Evolutionary conservation across 2,888 invertebrate species (phyloP), one percentile per base, ranked within the genome.

Genomic region (Brassicogethes aeneus): DNA sequence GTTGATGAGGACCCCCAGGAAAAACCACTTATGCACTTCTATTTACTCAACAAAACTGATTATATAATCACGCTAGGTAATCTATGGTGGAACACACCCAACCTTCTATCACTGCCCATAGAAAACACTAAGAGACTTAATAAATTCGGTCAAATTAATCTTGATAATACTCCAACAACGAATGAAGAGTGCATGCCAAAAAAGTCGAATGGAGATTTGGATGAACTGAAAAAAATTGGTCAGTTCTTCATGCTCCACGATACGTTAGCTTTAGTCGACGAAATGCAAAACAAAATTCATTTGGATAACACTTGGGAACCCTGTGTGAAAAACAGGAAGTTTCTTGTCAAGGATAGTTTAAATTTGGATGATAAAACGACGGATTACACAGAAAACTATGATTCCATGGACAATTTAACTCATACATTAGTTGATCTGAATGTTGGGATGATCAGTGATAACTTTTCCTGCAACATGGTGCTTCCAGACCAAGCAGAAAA

Each of bases 41-140:
- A 32, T 5, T 10, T 12, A 10, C 32, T 12, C 12, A 5, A 35
- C 15, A 3, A 14, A 14, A 15, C 15, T 10, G 15, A 3, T 15
- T 35, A 15, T 35, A 35, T 14, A 34, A 34, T 16, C 15, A 33
- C 38, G 16, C 17, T 43, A 16, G 55, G 52, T 17, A 41, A 34
- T 8, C 34, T 62, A 16, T 66, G 64, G 64, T 65, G 64, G 63
- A 64, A 62, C 50, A 50, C 65, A 16, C 55, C 65, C 2, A 49
- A 50, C 35, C 44, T 59, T 23, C 38, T 58, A 1, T 36, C 43
- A 32, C 32, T 48, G 12, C 43, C 49, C 1, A 38, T 41, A 29
- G 40, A 16, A 40, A 44, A 51, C 7, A 35, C 33, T 15, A 16
- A 23, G 3, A 40, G 47, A 38, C 35, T 48, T 7, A 15, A 44